Conservation (phyloP, 2,113 vertebrate species). For the Pyrgilauda ruficollis region DNA sequence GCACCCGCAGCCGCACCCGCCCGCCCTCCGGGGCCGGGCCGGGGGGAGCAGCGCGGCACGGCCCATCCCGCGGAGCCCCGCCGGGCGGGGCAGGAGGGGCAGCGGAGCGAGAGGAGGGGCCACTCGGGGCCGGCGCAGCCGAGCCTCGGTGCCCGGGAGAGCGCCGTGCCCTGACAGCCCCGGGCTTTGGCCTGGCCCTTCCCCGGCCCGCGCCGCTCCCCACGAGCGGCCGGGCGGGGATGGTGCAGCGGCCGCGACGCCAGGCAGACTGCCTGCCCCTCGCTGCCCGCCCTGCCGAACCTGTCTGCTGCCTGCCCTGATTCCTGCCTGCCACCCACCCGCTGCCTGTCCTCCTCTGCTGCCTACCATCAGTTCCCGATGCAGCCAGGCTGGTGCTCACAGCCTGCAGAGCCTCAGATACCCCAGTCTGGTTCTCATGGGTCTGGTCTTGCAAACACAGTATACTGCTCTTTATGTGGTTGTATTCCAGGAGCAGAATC, state of each 20-base stretch:
- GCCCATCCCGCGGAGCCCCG: not conserved
- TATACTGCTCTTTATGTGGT: fast-evolving
- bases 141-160: too few relatives aligned
- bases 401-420: not conserved
- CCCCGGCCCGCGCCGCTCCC: too few relatives aligned
- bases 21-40: not conserved
- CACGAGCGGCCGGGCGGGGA: not conserved
- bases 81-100: not conserved
- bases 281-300: not conserved
- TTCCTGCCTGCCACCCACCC: not conserved
- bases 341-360: too few relatives aligned
- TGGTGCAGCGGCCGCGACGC: not conserved
- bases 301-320: too few relatives aligned
- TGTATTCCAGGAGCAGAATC: not conserved
- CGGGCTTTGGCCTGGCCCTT: not conserved
- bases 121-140: not conserved
- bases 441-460: not conserved
- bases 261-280: not conserved
- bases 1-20: not conserved
- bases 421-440: not conserved
- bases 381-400: too few relatives aligned
- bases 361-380: not conserved
- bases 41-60: not conserved
- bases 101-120: not conserved
- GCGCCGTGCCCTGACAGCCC: too few relatives aligned